A percentile compares a stretch with the other conserved stretches of the same genome.
These are phyloP conservation scores for Drosophila fuyamai DNA, from an alignment of 1,140 invertebrate genomes.

Conservation along the genomic window DNA sequence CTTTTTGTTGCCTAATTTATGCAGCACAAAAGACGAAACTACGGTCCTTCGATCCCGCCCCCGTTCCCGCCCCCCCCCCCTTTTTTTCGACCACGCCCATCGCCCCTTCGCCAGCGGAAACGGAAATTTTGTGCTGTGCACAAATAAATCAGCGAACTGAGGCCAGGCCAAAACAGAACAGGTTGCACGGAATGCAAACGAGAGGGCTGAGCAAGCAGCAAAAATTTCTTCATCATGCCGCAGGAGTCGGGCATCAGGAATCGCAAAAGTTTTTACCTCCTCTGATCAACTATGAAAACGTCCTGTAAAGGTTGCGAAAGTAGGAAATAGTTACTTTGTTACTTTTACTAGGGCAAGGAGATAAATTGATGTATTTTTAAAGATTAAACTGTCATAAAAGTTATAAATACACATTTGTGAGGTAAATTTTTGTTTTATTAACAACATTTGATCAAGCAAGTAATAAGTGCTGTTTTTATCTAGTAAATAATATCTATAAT, in stretches of 20 bases:
- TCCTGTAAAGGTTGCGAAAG: constrained; percentile 30
- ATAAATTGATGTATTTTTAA: background rate
- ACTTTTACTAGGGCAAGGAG: background rate
- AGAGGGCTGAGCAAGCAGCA: constrained; percentile 36
- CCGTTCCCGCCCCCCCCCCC: background rate
- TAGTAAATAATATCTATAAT: too few relatives aligned
- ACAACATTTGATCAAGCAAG: background rate
- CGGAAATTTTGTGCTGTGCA: constrained; percentile 80
- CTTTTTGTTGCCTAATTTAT: constrained; percentile 82
- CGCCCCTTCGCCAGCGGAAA: constrained; percentile 50
- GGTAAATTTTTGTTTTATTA: background rate
- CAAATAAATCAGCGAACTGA: constrained; percentile 74
- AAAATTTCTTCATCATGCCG: constrained; percentile 61
- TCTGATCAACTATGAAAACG: constrained; percentile 43
- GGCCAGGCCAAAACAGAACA: constrained; percentile 39
- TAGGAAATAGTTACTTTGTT: constrained; percentile 12
- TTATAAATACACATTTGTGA: background rate
- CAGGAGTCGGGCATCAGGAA: constrained; percentile 35
- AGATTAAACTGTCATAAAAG: background rate
- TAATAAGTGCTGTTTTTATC: too few relatives aligned
- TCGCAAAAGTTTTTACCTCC: constrained; percentile 23
- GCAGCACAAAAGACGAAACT: constrained; percentile 69
- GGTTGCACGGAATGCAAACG: constrained; percentile 75
- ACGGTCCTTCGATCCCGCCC: constrained; percentile 24
- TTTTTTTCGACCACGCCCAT: constrained; percentile 4